Evolutionary conservation across 2,797 vertebrate species (phyloP).

Genomic region (Chloroceryle amazona): DNA sequence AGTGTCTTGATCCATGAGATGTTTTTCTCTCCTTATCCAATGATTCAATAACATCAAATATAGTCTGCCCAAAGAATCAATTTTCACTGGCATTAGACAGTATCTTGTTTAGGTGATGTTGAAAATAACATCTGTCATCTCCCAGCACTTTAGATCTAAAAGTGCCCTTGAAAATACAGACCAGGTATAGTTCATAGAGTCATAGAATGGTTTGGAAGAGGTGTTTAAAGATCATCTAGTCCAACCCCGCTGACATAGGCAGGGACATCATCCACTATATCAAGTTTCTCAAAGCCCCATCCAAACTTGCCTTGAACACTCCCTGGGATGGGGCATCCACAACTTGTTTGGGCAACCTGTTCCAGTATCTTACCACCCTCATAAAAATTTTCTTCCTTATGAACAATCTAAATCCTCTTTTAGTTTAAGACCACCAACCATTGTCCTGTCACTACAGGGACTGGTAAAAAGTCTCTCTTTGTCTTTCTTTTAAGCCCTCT

Average conservation of each 20-base stretch:
- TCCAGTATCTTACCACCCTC: background rate
- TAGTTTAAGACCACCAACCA: background rate
- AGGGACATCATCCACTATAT: background rate
- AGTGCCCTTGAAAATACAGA: background rate
- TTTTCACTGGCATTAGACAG: background rate
- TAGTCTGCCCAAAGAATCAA: background rate
- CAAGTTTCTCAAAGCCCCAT: background rate
- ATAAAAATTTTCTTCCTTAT: background rate
- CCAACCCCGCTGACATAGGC: background rate
- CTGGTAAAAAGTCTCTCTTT: background rate
- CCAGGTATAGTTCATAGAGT: background rate
- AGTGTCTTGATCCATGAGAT: background rate
- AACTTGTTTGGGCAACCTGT: background rate
- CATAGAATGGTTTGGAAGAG: background rate
- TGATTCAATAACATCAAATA: background rate
- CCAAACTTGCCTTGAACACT: background rate
- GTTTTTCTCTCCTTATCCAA: background rate
- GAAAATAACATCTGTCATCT: background rate
- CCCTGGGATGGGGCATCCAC: background rate
- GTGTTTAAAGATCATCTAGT: background rate
- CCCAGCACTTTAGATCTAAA: background rate
- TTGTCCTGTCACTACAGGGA: background rate
- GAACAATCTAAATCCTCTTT: background rate
- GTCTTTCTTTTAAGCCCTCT: background rate
- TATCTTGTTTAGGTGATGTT: background rate